Evolutionary conservation across 2,888 invertebrate genomes (phyloP).

Genomic region (Unio delphinus): DNA sequence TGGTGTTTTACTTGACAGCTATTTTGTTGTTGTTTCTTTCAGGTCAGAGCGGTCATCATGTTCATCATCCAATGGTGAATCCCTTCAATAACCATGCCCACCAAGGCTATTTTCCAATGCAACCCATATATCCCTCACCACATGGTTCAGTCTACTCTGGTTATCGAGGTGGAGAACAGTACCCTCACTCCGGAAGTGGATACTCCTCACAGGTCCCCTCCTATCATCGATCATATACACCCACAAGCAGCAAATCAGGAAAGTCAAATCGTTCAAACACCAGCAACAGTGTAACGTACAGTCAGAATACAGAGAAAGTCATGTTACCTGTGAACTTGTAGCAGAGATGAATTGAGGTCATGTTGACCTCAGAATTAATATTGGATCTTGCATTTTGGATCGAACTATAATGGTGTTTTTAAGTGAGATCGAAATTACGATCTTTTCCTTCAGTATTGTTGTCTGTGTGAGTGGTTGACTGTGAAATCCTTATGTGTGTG

Average conservation of each 20-base stretch:
- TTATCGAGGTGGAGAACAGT: conserved; percentile 46
- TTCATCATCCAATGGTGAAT: conserved; percentile 28
- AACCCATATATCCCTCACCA: conserved; percentile 55
- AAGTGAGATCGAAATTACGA: no score
- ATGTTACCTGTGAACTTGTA: conserved; percentile 62
- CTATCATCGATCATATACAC: conserved; percentile 65
- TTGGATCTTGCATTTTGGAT: no score
- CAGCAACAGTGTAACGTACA: conserved; percentile 60
- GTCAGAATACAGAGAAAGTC: conserved; percentile 64
- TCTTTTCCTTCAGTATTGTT: no score
- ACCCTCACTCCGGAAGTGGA: conserved; percentile 45
- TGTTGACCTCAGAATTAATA: neutral
- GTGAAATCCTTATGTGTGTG: no score
- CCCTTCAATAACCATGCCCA: conserved; percentile 57
- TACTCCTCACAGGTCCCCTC: conserved; percentile 62
- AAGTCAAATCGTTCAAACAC: conserved; percentile 62
- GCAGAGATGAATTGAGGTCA: conserved; percentile 5
- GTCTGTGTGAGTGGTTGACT: no score
- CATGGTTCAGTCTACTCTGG: conserved; percentile 51
- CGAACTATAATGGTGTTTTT: no score
- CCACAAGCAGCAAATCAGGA: conserved; percentile 65
- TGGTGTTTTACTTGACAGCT: neutral
- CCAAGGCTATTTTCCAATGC: conserved; percentile 67
- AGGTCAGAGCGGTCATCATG: conserved; percentile 8
- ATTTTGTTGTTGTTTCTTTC: neutral